These are phyloP conservation scores for Hylomyscus alleni DNA, from an alignment of 2,797 vertebrate genomes.

Conservation along the genomic window DNA sequence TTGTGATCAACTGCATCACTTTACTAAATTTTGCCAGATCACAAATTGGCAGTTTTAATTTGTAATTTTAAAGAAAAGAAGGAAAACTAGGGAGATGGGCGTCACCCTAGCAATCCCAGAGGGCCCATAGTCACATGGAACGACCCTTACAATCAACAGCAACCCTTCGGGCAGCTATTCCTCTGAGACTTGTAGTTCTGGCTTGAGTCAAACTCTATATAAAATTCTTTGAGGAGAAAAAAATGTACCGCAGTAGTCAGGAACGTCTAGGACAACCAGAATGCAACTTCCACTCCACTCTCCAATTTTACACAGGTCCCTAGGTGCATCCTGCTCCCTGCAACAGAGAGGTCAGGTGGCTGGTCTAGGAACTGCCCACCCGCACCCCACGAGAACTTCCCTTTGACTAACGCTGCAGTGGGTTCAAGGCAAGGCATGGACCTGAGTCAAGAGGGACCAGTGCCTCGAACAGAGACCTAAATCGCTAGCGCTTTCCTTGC, in stretches of 20 bases:
- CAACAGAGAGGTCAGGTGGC: not conserved
- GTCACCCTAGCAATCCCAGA: not conserved
- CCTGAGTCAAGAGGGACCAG: accelerated
- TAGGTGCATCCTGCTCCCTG: not conserved
- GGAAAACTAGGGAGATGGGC: not conserved
- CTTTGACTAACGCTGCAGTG: not conserved
- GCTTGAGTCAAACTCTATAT: not conserved
- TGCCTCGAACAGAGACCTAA: accelerated
- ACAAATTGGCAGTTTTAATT: constrained; percentile 53
- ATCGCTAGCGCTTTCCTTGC: not conserved
- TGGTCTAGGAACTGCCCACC: not conserved
- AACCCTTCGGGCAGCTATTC: not conserved
- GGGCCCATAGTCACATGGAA: constrained; percentile 40
- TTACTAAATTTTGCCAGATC: constrained; percentile 63
- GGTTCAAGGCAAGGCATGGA: not conserved
- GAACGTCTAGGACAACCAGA: not conserved
- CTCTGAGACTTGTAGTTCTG: not conserved
- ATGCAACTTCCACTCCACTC: not conserved
- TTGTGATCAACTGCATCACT: not conserved
- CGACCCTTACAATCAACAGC: not conserved
- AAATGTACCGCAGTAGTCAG: constrained; percentile 12
- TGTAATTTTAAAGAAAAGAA: constrained; percentile 34
- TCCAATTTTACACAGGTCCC: not conserved
- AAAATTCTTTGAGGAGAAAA: constrained; percentile 22
- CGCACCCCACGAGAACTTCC: not conserved